Evolutionary conservation across 2,888 invertebrate species (phyloP), one percentile per base, ranked within the genome.

Genomic region (Eudasyphora cyanicolor): DNA sequence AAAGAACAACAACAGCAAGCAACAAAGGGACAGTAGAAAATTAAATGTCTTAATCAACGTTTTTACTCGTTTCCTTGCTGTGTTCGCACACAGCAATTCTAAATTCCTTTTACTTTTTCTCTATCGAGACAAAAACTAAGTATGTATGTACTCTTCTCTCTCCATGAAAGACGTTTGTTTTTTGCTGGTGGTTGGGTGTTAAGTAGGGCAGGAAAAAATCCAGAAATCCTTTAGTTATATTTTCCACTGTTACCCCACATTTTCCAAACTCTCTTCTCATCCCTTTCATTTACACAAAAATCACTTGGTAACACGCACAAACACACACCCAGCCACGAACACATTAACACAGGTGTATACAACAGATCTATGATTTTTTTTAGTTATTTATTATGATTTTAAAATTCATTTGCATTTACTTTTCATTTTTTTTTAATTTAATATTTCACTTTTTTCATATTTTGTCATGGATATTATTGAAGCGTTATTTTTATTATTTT

Each of bases 361-460:
- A 57, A 27, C 19, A 54, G 24, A 12, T 38, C 12, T 8, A 2
- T 38, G 49, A 19, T 49, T 17, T 54, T 19, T 54, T 21, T 29
- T 60, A 21, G 12, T 21, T 21, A 54, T 54, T 54, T 51, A 51
- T 51, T 17, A n/a, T n/a, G n/a, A 60, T 32, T 32, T 54, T 54
- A 3, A 29, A n/a, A 7, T n/a, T 32, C 17, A 2, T 60, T 60
- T 60, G n/a, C n/a, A n/a, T 60, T 29, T 57, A 7, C 27, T 2
- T 21, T 51, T 51, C 35, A 10, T 35, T 7, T 35, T 35, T 35
- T 35, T 7, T 10, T 35, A 51, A 51, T 51, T 35, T 74, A 10
- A 24, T 77, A 35, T 70, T 45, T n/a, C n/a, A 67, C 32, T 10
- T 49, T n/a, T 79, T 76, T 7, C 57, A 35, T 32, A 35, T 57